Evolutionary conservation across 2,888 invertebrate genomes (phyloP).

Genomic region (Autographa pulchrina): DNA sequence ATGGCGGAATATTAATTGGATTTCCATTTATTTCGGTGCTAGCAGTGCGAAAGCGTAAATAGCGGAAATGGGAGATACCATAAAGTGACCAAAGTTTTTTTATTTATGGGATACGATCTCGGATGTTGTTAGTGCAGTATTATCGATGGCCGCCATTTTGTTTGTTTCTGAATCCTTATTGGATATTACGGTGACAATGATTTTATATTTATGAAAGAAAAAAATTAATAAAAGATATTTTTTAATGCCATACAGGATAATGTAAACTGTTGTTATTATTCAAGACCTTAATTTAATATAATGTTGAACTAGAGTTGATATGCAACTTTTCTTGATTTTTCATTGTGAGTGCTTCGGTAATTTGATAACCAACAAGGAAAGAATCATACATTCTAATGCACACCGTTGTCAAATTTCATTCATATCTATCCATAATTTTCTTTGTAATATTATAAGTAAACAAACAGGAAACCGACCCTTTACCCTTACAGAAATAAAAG

Average conservation of each 20-base stretch:
- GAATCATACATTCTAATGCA: too few relatives aligned
- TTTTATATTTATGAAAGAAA: not conserved
- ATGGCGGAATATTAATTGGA: conserved; percentile 41
- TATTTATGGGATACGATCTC: conserved; percentile 43
- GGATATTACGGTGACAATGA: conserved; percentile 6
- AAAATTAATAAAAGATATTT: too few relatives aligned
- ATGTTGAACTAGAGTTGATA: too few relatives aligned
- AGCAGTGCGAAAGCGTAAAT: conserved; percentile 40
- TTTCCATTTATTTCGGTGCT: conserved; percentile 36
- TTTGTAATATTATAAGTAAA: not conserved
- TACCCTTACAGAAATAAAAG: not conserved
- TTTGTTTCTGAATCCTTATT: conserved; percentile 14
- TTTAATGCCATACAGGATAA: too few relatives aligned
- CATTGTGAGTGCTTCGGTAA: too few relatives aligned
- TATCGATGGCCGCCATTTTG: conserved; percentile 11
- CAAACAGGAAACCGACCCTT: not conserved
- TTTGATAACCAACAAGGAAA: too few relatives aligned
- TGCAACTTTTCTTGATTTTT: too few relatives aligned
- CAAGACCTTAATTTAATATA: too few relatives aligned
- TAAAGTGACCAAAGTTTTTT: conserved; percentile 44
- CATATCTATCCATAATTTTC: not conserved
- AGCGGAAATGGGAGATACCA: conserved; percentile 41
- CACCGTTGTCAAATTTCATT: not conserved
- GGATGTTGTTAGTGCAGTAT: conserved; percentile 28
- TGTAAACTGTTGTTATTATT: too few relatives aligned